These are phyloP conservation scores for Ophioderma brevispina DNA, from an alignment of 35 echinoderm and acorn worm genomes.

Conservation along the genomic window DNA sequence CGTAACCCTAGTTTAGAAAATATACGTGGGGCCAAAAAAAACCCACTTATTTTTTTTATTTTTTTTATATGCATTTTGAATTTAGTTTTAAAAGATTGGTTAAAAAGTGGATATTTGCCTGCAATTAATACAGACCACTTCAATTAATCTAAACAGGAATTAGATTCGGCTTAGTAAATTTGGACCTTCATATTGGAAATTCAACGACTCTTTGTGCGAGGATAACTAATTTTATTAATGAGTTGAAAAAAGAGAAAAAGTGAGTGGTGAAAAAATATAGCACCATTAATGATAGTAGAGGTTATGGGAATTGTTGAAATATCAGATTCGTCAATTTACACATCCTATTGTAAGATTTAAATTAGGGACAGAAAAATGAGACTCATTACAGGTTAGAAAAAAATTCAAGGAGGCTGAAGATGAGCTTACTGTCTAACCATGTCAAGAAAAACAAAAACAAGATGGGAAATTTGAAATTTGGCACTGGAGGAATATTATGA, in stretches of 20 bases:
- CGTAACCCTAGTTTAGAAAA: background rate
- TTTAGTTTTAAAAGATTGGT: background rate
- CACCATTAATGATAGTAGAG: background rate
- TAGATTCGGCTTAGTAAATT: background rate
- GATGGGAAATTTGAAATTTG: background rate
- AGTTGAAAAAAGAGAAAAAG: background rate
- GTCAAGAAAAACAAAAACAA: background rate
- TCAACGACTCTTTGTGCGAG: background rate
- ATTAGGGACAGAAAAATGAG: background rate
- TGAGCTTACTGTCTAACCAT: background rate
- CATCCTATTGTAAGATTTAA: background rate
- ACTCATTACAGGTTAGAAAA: background rate
- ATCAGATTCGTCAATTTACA: background rate
- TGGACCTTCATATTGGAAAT: background rate
- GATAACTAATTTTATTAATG: background rate
- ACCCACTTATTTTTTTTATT: background rate
- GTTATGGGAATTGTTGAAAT: background rate
- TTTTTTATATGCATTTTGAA: background rate
- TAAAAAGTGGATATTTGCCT: background rate
- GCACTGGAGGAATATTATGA: background rate
- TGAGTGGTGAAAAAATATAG: background rate
- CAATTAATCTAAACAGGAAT: background rate
- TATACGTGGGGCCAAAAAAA: constrained; percentile 7
- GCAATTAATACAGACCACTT: background rate
- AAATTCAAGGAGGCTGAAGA: background rate